Evolutionary conservation across 2,888 invertebrate species (phyloP).

Genomic region (Chloroclysta siterata): DNA sequence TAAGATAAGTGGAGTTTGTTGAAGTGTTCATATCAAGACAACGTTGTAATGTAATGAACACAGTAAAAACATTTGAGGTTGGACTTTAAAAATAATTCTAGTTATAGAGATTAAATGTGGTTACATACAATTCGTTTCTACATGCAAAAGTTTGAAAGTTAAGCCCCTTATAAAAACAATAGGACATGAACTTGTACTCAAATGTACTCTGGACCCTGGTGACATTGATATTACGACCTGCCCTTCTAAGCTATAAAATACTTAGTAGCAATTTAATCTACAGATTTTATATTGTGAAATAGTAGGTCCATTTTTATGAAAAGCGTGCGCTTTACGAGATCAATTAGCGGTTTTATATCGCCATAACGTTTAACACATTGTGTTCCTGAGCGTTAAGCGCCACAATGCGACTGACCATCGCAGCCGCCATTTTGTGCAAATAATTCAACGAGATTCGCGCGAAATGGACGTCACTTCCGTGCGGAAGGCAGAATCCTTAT

Average conservation of each 20-base stretch:
- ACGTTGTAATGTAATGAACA: background rate
- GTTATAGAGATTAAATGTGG: no score
- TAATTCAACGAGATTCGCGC: constrained; percentile 77
- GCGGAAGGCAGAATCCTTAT: constrained; percentile 53
- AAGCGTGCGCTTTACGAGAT: constrained; percentile 58
- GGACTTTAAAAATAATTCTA: no score
- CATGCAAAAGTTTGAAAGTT: no score
- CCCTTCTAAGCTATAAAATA: background rate
- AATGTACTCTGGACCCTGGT: no score
- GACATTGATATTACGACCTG: no score
- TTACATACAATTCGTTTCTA: no score
- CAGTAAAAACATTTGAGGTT: no score
- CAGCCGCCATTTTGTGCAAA: constrained; percentile 70
- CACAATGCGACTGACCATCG: constrained; percentile 63
- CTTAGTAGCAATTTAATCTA: background rate
- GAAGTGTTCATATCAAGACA: background rate
- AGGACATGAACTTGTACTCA: no score
- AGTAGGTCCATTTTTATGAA: constrained; percentile 42
- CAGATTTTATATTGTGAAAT: background rate
- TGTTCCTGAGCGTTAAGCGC: constrained; percentile 45
- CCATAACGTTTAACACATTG: constrained; percentile 58
- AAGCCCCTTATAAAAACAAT: no score
- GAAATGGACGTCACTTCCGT: constrained; percentile 69
- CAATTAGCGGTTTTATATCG: constrained; percentile 71
- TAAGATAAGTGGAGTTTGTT: background rate